phyloP scores from a whole-genome alignment of 1,140 invertebrate species.

The Thaumatotibia leucotreta region DNA sequence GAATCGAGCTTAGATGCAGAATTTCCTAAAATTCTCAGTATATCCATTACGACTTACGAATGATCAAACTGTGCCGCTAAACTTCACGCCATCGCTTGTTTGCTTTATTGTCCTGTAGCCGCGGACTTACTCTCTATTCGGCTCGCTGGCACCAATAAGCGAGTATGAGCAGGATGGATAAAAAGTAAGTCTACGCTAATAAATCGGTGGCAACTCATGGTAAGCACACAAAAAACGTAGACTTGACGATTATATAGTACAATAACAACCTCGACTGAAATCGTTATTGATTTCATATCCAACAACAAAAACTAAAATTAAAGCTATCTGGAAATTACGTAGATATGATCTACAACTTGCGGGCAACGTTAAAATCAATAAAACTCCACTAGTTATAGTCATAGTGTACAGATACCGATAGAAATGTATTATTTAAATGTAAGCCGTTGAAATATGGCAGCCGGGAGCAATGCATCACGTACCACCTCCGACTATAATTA shows the following conservation, averaged over 20 bases:
- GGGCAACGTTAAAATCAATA: neutral
- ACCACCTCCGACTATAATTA: slow-evolving; percentile 28
- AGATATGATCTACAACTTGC: neutral
- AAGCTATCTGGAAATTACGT: neutral
- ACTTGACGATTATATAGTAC: too few species aligned
- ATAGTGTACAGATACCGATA: neutral
- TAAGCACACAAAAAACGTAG: too few species aligned
- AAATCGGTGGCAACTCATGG: too few species aligned
- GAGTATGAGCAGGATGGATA: too few species aligned
- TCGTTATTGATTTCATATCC: neutral
- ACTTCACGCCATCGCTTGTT: too few species aligned
- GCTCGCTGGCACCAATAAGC: too few species aligned
- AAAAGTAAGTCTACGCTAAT: too few species aligned
- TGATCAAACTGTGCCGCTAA: too few species aligned
- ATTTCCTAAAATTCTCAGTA: neutral
- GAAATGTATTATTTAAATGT: slow-evolving; percentile 26
- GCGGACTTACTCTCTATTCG: too few species aligned
- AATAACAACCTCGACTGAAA: neutral
- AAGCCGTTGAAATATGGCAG: slow-evolving; percentile 28
- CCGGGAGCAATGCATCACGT: slow-evolving; percentile 22
- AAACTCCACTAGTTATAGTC: neutral
- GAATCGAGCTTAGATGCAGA: neutral
- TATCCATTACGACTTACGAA: too few species aligned
- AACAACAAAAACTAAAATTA: neutral
- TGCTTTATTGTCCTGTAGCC: too few species aligned